These are phyloP conservation scores for Arctopsyche grandis DNA, from an alignment of 1,140 invertebrate species.

Conservation along the genomic window DNA sequence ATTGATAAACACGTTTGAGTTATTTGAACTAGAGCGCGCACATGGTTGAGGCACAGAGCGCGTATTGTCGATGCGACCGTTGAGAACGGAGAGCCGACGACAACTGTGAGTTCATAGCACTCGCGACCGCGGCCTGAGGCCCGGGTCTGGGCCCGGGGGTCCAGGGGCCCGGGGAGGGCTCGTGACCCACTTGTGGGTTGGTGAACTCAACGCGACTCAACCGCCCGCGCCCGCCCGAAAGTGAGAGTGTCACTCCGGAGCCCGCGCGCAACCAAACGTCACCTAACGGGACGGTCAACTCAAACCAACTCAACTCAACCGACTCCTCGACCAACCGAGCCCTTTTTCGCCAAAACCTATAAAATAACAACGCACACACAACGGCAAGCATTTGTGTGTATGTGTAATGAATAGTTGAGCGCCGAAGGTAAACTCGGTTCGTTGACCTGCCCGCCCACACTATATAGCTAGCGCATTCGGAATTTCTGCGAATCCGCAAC, in stretches of 20 bases:
- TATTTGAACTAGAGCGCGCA: slow-evolving; percentile 6
- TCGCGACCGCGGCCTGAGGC: slow-evolving; percentile 52
- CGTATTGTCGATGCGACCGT: slow-evolving; percentile 22
- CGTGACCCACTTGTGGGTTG: slow-evolving; percentile 75
- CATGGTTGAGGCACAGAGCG: not conserved
- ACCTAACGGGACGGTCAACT: no score
- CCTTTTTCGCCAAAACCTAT: not conserved
- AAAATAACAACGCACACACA: not conserved
- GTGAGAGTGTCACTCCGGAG: slow-evolving; percentile 66
- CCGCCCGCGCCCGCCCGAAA: slow-evolving; percentile 64
- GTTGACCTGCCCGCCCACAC: slow-evolving; percentile 21
- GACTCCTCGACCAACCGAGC: slow-evolving; percentile 11
- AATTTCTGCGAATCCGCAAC: slow-evolving; percentile 20
- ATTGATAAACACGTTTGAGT: not conserved
- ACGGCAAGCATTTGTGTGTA: not conserved
- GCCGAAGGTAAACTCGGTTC: slow-evolving; percentile 47
- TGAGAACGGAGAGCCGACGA: slow-evolving; percentile 58
- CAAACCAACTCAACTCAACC: no score
- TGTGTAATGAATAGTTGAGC: no score
- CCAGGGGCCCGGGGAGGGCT: slow-evolving; percentile 66
- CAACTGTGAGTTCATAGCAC: slow-evolving; percentile 55
- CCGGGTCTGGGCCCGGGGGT: slow-evolving; percentile 64
- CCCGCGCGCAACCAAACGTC: slow-evolving; percentile 1
- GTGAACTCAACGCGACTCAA: slow-evolving; percentile 69
- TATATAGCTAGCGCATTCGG: not conserved